Evolutionary conservation across 2,113 vertebrate species (phyloP).

Genomic region (Sylvia atricapilla): DNA sequence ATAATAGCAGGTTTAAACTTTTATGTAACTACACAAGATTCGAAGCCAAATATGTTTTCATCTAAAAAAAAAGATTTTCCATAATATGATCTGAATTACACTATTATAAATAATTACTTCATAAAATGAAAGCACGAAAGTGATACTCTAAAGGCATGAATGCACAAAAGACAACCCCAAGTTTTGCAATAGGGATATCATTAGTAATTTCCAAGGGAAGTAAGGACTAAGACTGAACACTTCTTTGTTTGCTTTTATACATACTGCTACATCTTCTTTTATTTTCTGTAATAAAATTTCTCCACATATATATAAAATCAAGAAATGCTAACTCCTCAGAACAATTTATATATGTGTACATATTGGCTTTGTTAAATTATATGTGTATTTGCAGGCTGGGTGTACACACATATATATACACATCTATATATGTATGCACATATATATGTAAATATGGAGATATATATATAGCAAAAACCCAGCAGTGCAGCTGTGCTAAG

Average conservation of each 20-base stretch:
- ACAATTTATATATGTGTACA: neutral
- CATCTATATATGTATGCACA: neutral
- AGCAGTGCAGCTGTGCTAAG: neutral
- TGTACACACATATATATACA: neutral
- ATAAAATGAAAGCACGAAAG: neutral
- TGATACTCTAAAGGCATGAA: neutral
- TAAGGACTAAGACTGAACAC: neutral
- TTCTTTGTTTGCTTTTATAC: neutral
- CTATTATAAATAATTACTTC: neutral
- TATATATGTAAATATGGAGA: neutral
- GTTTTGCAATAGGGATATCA: neutral
- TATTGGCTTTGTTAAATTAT: neutral
- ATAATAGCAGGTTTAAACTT: neutral
- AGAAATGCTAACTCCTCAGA: neutral
- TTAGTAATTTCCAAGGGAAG: neutral
- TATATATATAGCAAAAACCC: neutral
- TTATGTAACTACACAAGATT: neutral
- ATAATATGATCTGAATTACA: neutral
- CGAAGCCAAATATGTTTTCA: neutral
- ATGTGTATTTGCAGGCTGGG: neutral
- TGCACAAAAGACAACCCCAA: neutral
- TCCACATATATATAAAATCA: neutral
- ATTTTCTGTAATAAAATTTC: neutral
- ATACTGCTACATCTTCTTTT: neutral
- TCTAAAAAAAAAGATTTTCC: neutral